phyloP scores from a whole-genome alignment of 1,140 invertebrate genomes.

The Drosophila trapezifrons region DNA sequence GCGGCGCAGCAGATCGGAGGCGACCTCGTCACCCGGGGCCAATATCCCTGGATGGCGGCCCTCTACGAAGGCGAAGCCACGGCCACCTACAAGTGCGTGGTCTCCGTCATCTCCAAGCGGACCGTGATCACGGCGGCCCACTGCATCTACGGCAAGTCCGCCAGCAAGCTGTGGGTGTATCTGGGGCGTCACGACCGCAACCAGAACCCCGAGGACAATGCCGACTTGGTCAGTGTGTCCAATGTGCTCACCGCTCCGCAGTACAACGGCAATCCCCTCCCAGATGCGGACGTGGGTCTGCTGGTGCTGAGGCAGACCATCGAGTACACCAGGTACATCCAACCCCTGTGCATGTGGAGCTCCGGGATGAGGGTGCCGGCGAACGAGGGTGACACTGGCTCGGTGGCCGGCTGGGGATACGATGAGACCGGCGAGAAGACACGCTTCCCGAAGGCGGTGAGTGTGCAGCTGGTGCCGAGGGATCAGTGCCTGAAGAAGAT shows the following conservation, averaged over 20 bases:
- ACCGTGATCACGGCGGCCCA: slow-evolving; percentile 28
- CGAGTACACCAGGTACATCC: slow-evolving; percentile 22
- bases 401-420: slow-evolving; percentile 17
- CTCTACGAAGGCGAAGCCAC: background rate
- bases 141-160: slow-evolving; percentile 1
- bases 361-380: background rate
- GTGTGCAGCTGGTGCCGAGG: slow-evolving; percentile 15
- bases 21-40: slow-evolving; percentile 85
- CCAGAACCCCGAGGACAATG: slow-evolving; percentile 10
- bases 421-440: slow-evolving; percentile 6
- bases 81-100: slow-evolving; percentile 7
- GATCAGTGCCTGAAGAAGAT: slow-evolving; percentile 11
- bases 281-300: slow-evolving; percentile 17
- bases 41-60: slow-evolving; percentile 87
- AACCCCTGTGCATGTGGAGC: slow-evolving; percentile 12
- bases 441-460: slow-evolving; percentile 9
- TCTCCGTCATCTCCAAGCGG: slow-evolving; percentile 19
- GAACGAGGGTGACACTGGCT: slow-evolving; percentile 4
- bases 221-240: slow-evolving; percentile 5
- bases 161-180: slow-evolving; percentile 13
- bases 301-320: slow-evolving; percentile 7
- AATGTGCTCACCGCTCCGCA: background rate
- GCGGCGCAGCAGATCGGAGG: slow-evolving; percentile 85
- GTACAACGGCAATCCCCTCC: slow-evolving; percentile 13
- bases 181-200: slow-evolving; percentile 17